Evolutionary conservation across 2,888 invertebrate genomes (phyloP).

Genomic region (Ophioninae sp.): DNA sequence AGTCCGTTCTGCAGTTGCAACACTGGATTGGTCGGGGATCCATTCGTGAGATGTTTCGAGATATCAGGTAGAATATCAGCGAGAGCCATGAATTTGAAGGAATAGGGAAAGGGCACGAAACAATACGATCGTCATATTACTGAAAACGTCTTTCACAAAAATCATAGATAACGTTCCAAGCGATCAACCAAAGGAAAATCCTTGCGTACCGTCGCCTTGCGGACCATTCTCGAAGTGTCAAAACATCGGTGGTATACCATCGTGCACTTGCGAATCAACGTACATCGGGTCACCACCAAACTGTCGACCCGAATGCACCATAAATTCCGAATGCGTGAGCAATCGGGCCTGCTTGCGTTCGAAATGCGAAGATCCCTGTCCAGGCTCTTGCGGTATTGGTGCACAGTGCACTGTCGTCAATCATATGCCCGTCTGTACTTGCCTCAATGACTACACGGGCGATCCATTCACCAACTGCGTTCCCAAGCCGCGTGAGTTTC

Average conservation of each 20-base stretch:
- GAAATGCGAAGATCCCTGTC: constrained; percentile 91
- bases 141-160: too few relatives aligned
- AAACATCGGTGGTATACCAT: constrained; percentile 81
- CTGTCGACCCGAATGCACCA: constrained; percentile 87
- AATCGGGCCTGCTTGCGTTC: constrained; percentile 89
- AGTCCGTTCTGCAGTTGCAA: constrained; percentile 82
- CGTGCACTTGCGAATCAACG: constrained; percentile 82
- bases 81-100: not conserved
- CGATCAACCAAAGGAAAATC: constrained; percentile 76
- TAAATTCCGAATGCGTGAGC: constrained; percentile 89
- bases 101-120: constrained; percentile 54
- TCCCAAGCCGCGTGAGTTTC: constrained; percentile 23
- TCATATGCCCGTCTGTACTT: constrained; percentile 89
- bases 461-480: constrained; percentile 87
- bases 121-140: too few relatives aligned
- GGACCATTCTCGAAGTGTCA: constrained; percentile 84
- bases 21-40: constrained; percentile 86
- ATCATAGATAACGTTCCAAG: constrained; percentile 80
- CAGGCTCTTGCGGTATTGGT: constrained; percentile 88
- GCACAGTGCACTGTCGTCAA: constrained; percentile 86
- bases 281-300: constrained; percentile 83
- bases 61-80: constrained; percentile 75
- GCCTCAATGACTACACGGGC: constrained; percentile 87
- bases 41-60: constrained; percentile 88
- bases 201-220: constrained; percentile 84